Percentiles rank a stretch among this genome's conserved stretches.
Conservation (phyloP, 2,113 vertebrate genomes). For the Phylloscopus trochilus region DNA sequence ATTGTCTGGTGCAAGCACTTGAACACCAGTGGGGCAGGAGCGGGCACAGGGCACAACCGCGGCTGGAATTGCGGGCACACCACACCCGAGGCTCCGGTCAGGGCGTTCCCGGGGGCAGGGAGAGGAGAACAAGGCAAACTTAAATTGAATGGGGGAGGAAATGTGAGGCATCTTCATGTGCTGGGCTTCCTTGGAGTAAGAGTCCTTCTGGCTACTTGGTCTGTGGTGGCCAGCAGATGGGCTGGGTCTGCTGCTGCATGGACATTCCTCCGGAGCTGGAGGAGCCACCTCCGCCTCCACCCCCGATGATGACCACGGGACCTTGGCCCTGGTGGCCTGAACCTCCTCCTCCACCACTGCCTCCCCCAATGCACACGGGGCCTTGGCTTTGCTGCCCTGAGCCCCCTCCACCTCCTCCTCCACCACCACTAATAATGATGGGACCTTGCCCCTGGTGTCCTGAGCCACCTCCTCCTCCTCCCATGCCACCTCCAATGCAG, state of each 20-base stretch:
- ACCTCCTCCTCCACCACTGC: neutral
- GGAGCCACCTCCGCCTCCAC: neutral
- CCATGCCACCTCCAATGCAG: too few relatives aligned
- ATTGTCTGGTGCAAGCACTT: neutral
- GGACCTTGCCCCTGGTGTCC: too few relatives aligned
- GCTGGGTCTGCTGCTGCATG: slow-evolving; percentile 42
- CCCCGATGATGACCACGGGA: neutral
- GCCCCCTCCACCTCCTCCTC: neutral
- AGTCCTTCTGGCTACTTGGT: slow-evolving; percentile 28
- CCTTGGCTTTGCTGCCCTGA: neutral
- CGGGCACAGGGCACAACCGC: neutral
- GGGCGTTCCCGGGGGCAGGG: neutral
- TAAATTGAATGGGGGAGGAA: neutral
- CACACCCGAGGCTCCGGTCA: neutral
- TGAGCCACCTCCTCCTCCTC: too few relatives aligned
- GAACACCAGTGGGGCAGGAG: neutral
- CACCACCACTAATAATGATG: too few relatives aligned
- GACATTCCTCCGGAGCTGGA: neutral
- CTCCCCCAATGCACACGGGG: neutral
- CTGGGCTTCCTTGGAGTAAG: neutral
- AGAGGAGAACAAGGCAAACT: neutral
- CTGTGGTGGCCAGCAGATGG: neutral
- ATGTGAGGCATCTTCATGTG: neutral
- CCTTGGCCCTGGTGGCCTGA: slow-evolving; percentile 8
- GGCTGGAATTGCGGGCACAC: neutral